These are phyloP conservation scores for Orthosia gracilis DNA, from an alignment of 2,888 invertebrate genomes.

Conservation along the genomic window DNA sequence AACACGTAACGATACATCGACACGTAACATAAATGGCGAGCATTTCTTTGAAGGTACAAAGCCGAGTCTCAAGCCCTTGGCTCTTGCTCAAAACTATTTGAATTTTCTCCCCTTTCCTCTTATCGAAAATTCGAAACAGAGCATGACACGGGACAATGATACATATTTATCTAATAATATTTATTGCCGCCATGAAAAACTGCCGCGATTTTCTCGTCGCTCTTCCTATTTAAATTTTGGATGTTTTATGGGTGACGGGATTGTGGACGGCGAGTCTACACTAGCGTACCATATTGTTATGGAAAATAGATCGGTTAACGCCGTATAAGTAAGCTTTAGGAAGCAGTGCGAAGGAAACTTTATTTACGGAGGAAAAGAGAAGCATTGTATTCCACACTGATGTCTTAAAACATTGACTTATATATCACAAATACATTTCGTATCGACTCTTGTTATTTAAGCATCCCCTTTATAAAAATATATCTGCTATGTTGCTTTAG, in stretches of 20 bases:
- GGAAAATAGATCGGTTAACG: slow-evolving; percentile 47
- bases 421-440: not conserved
- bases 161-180: slow-evolving; percentile 90
- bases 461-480: not conserved
- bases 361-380: not conserved
- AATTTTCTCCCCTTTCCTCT: slow-evolving; percentile 77
- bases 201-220: slow-evolving; percentile 80
- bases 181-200: slow-evolving; percentile 84
- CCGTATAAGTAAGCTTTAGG: slow-evolving; percentile 14
- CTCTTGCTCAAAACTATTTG: slow-evolving; percentile 80
- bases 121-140: slow-evolving; percentile 71
- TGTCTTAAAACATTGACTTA: not conserved
- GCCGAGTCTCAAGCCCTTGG: slow-evolving; percentile 68
- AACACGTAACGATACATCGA: slow-evolving; percentile 74
- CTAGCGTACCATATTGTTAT: slow-evolving; percentile 54
- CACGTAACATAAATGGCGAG: slow-evolving; percentile 73
- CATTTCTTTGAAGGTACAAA: slow-evolving; percentile 73
- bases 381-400: slow-evolving; percentile 1
- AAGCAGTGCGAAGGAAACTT: slow-evolving; percentile 16
- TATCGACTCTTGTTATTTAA: not conserved
- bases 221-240: slow-evolving; percentile 88
- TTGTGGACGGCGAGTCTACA: slow-evolving; percentile 48
- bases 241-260: slow-evolving; percentile 78
- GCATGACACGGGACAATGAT: slow-evolving; percentile 86
- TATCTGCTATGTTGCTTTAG: not conserved